Evolutionary conservation across 2,888 invertebrate species (phyloP), one percentile per base, ranked within the genome.

Genomic region (Gryllus longicercus): DNA sequence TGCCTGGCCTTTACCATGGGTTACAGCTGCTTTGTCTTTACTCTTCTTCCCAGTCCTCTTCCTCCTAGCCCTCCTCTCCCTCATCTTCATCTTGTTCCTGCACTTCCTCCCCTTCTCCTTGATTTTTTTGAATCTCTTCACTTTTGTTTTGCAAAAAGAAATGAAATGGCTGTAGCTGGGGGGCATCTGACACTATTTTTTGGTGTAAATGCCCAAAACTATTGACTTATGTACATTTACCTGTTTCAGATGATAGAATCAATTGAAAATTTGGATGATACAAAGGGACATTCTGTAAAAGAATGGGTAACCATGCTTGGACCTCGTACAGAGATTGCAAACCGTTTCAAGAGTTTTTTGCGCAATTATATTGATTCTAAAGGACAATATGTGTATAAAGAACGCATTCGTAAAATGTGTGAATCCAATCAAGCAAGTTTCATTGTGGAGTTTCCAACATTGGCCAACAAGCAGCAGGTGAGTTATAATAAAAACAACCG

Each of bases 231-330:
- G 38, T 38, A 5, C 38, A 38, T 5, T 80, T 79, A 76, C 74
- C 38, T 74, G 79, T 84, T 84, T 50, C 83, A 91, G 88, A 94
- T 95, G 90, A 93, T 97, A 76, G 98, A 99, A 88, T 96, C 97
- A 80, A 98, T 99, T 83, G 99, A 99, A 87, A 99, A 98, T 88
- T 89, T 99, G 51, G 99, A 99, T 86, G 99, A 99, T 85, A 98
- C 97, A 10, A 97, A 98, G 86, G 99, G 99, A 0, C 94, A 98
- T 86, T 91, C 95, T 0, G 94, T 96, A 2, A 94, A 96, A 85
- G 98, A 99, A 85, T 99, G 99, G 97, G 98, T 99, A 0, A 92
- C 94, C 80, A 96, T 98, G 95, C 88, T 97, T 84, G 98, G 96
- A 1, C 98, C 99, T 0, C 91, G 95, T 79, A 97, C 96, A 16